Evolutionary conservation across 2,888 invertebrate species (phyloP).

Genomic region (Cheilosia vulpina): DNA sequence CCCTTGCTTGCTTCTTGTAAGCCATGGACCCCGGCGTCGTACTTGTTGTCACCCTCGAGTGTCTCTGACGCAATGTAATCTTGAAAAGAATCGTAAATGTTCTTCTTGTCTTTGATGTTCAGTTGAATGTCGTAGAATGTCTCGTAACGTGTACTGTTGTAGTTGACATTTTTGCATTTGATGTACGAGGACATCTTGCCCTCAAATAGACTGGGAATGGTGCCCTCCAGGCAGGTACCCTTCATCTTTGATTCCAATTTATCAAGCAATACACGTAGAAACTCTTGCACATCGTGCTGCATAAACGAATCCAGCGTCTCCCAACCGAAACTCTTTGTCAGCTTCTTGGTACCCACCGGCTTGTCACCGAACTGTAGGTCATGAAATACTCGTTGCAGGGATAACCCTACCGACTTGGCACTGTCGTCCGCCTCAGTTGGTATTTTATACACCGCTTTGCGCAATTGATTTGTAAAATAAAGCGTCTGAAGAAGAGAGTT

Average conservation of each 20-base stretch:
- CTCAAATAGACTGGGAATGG: conserved; percentile 98
- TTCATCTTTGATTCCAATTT: conserved; percentile 99
- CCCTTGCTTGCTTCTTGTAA: conserved; percentile 96
- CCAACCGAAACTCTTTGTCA: conserved; percentile 99
- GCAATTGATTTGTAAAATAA: conserved; percentile 96
- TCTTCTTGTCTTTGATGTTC: conserved; percentile 99
- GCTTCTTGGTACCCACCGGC: conserved; percentile 99
- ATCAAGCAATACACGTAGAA: conserved; percentile 94
- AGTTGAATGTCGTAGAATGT: conserved; percentile 99
- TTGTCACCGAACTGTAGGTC: conserved; percentile 99
- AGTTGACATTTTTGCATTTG: conserved; percentile 98
- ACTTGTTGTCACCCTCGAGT: conserved; percentile 99
- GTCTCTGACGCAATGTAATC: conserved; percentile 98
- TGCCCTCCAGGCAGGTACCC: conserved; percentile 98
- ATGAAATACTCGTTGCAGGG: conserved; percentile 98
- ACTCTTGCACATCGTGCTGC: conserved; percentile 98
- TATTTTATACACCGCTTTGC: conserved; percentile 99
- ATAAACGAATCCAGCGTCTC: conserved; percentile 99
- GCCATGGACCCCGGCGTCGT: conserved; percentile 98
- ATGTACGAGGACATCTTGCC: conserved; percentile 99
- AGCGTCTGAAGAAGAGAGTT: conserved; percentile 98
- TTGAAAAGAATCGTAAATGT: conserved; percentile 97
- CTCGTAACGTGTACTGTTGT: conserved; percentile 96
- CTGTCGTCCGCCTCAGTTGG: conserved; percentile 99
- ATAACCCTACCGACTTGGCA: conserved; percentile 93